Evolutionary conservation across 2,888 invertebrate genomes (phyloP).

Genomic region (Diplazon laetatorius): DNA sequence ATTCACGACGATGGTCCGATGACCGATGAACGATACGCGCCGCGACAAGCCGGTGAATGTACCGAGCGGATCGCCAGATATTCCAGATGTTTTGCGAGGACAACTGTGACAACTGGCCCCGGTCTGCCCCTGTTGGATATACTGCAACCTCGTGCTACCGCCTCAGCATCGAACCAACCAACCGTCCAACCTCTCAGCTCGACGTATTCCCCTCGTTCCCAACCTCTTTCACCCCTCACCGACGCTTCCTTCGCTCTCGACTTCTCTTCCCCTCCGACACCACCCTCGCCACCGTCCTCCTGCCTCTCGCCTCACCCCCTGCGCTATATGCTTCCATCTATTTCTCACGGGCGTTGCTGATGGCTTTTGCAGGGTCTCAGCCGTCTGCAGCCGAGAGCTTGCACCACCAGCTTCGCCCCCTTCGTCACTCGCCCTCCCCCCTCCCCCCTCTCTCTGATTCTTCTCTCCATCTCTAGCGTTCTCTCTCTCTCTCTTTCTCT

Average conservation of each 20-base stretch:
- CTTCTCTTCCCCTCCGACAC: conserved; percentile 54
- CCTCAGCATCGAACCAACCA: conserved; percentile 68
- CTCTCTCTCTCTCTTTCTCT: conserved; percentile 7
- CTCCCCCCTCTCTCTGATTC: conserved; percentile 4
- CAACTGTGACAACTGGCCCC: conserved; percentile 19
- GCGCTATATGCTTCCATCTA: conserved; percentile 61
- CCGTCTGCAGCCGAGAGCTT: conserved; percentile 43
- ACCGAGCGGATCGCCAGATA: too few relatives aligned
- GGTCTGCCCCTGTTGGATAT: too few relatives aligned
- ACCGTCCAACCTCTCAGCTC: conserved; percentile 63
- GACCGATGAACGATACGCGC: too few relatives aligned
- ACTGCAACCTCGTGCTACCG: conserved; percentile 39
- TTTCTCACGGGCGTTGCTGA: conserved; percentile 62
- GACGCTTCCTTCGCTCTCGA: conserved; percentile 31
- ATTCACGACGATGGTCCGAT: too few relatives aligned
- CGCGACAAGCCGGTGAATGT: too few relatives aligned
- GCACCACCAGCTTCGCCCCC: conserved; percentile 10
- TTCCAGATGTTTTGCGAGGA: too few relatives aligned
- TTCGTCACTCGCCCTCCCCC: background rate
- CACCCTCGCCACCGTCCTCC: conserved; percentile 36
- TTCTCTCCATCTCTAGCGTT: conserved; percentile 7
- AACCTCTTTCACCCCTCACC: conserved; percentile 16
- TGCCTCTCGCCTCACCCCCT: conserved; percentile 38
- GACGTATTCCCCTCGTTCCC: conserved; percentile 43
- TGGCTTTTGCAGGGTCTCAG: conserved; percentile 48